Evolutionary conservation across 30 jellyfish, hydroid and myxozoan species (phyloP).

Genomic region (Hydractinia symbiolongicarpus): DNA sequence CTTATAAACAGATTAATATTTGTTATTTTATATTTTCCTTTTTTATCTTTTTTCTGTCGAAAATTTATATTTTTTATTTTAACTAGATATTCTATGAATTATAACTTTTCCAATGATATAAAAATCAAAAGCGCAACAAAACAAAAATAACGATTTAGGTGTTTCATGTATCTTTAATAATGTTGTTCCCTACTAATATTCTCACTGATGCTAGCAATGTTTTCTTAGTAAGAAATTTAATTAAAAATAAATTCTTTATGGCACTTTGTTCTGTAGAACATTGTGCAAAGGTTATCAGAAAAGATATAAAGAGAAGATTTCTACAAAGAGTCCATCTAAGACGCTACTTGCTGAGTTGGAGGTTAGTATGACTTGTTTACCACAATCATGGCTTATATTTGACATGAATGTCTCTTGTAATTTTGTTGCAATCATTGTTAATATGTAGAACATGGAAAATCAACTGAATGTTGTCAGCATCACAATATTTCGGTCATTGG

Average conservation of each 20-base stretch:
- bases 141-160: no score
- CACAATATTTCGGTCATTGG: conserved; percentile 72
- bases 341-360: conserved; percentile 38
- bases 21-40: no score
- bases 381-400: neutral
- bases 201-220: no score
- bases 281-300: conserved; percentile 48
- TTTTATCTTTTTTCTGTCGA: no score
- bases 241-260: neutral
- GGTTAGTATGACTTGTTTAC: conserved; percentile 23
- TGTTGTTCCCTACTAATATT: no score
- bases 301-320: conserved; percentile 46
- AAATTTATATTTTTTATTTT: no score
- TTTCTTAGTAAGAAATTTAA: no score
- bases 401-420: neutral
- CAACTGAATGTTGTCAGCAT: conserved; percentile 78
- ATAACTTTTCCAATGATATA: no score
- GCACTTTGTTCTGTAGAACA: conserved; percentile 28
- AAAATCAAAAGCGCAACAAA: no score
- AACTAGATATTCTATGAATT: no score
- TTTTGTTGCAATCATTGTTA: neutral
- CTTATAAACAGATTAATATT: no score
- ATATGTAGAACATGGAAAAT: conserved; percentile 56
- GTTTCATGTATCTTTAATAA: no score
- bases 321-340: conserved; percentile 43